These are phyloP conservation scores for Lasius fuliginosus DNA, from an alignment of 2,888 invertebrate genomes.

Conservation along the genomic window DNA sequence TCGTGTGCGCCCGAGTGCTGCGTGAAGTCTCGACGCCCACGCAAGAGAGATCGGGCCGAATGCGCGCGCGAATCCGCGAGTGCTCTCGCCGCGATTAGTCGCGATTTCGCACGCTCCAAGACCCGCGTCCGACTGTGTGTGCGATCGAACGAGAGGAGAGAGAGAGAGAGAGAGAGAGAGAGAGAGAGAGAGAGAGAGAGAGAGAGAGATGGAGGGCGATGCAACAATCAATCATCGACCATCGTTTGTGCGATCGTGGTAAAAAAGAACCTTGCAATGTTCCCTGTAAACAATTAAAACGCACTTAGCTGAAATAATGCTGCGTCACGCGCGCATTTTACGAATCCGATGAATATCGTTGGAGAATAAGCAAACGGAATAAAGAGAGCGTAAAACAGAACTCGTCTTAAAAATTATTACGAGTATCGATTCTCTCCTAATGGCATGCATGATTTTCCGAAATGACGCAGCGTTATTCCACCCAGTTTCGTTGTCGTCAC, in stretches of 20 bases:
- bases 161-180: neutral
- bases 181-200: neutral
- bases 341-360: neutral
- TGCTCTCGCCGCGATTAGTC: conserved; percentile 12
- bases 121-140: neutral
- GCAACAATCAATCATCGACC: neutral
- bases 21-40: conserved; percentile 70
- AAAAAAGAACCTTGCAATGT: neutral
- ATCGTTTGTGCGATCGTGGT: neutral
- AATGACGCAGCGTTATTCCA: conserved; percentile 23
- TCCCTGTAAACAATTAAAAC: neutral
- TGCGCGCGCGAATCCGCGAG: conserved; percentile 28
- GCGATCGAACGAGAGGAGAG: neutral
- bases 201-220: neutral
- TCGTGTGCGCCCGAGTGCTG: conserved; percentile 49
- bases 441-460: conserved; percentile 12
- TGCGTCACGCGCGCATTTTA: neutral
- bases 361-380: neutral
- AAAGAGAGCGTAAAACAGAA: too few species aligned
- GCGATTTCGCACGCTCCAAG: conserved; percentile 25
- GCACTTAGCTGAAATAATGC: neutral
- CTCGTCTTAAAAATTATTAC: neutral
- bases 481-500: neutral
- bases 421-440: conserved; percentile 25
- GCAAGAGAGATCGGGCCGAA: conserved; percentile 46